Percentiles rank a stretch among this genome's conserved stretches.
These are phyloP conservation scores for Drosophila peninsularis DNA, from an alignment of 2,888 invertebrate genomes.

Conservation along the genomic window DNA sequence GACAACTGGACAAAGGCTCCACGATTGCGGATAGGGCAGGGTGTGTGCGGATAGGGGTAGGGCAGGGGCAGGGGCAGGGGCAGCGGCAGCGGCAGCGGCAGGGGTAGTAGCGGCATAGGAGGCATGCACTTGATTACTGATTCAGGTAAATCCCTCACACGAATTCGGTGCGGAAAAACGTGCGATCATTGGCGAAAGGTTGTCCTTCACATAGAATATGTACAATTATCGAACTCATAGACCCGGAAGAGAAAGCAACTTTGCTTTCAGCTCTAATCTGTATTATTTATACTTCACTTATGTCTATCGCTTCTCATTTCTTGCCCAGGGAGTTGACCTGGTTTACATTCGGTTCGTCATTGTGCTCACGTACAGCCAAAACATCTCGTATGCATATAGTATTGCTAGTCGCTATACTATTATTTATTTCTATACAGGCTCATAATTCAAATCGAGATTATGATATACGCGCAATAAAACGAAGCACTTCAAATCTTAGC, in stretches of 20 bases:
- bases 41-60: too few relatives aligned
- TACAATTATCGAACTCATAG: not conserved
- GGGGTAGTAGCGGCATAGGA: not conserved
- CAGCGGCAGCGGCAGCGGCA: not conserved
- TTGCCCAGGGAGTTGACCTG: conserved; percentile 46
- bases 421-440: conserved; percentile 12
- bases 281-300: conserved; percentile 2
- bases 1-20: conserved; percentile 25
- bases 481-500: conserved; percentile 2
- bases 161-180: conserved; percentile 44
- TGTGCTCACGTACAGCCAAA: conserved; percentile 24
- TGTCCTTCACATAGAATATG: conserved; percentile 49
- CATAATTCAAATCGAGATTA: conserved; percentile 35
- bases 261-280: not conserved
- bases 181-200: conserved; percentile 54
- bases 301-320: not conserved
- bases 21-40: not conserved
- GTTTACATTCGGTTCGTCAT: conserved; percentile 49
- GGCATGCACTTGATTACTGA: conserved; percentile 54
- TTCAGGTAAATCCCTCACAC: conserved; percentile 75
- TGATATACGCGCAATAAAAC: conserved; percentile 16
- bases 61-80: not conserved
- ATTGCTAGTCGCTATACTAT: conserved; percentile 29
- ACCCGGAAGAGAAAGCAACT: conserved; percentile 39
- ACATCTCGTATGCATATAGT: conserved; percentile 13